These are phyloP conservation scores for Melipona beecheii DNA, from an alignment of 2,888 invertebrate genomes.

Conservation along the genomic window DNA sequence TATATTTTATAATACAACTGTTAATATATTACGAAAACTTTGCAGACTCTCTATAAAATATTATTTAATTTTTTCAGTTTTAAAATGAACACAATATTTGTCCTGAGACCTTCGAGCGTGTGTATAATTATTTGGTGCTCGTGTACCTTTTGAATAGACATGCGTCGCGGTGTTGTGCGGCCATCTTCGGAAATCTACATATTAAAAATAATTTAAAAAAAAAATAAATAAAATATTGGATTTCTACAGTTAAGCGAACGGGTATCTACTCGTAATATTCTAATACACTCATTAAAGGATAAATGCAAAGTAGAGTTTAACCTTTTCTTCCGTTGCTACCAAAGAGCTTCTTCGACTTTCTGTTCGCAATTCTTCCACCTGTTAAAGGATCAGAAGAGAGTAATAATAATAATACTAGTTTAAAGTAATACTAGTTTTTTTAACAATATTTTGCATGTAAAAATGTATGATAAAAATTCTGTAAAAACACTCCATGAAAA, in stretches of 20 bases:
- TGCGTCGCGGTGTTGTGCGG: constrained; percentile 75
- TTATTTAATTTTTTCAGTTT: too few relatives aligned
- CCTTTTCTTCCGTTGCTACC: constrained; percentile 77
- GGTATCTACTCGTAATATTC: background rate
- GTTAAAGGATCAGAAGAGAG: background rate
- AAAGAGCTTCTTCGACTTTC: constrained; percentile 82
- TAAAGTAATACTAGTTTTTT: background rate
- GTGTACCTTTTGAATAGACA: constrained; percentile 79
- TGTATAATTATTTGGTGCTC: background rate
- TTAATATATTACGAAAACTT: too few relatives aligned
- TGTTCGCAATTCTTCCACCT: constrained; percentile 80
- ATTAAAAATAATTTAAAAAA: constrained; percentile 47
- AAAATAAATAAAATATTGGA: background rate
- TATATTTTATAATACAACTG: background rate
- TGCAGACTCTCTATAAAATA: too few relatives aligned
- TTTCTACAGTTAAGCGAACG: constrained; percentile 7
- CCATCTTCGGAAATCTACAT: constrained; percentile 77
- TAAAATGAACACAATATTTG: too few relatives aligned
- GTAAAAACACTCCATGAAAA: background rate
- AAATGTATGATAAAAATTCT: background rate
- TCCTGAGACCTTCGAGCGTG: too few relatives aligned
- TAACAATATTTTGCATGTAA: background rate
- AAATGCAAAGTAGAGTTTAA: constrained; percentile 40
- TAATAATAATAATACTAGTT: background rate
- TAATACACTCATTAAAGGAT: background rate